Base-by-base conservation (phyloP, 2,888 invertebrate genomes). In the Cetonia aurata region DNA sequence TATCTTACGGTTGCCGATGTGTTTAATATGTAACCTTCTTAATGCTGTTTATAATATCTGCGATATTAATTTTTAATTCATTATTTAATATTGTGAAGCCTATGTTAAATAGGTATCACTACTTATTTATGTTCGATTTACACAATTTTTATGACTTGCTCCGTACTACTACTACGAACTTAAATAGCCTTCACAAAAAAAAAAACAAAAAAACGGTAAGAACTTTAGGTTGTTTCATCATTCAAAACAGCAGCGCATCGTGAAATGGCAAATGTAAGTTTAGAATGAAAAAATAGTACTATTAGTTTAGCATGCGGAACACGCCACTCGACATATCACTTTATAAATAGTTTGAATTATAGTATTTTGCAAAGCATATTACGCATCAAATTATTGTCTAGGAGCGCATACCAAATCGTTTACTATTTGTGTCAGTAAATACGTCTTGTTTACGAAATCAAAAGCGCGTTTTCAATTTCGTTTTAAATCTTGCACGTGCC, bases 361-460 rank as follows among this genome's bases (percentile, higher is more conserved):
- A 25, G 31, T 60, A n/a, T 48, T 62, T 62, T 62, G 48, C 33
- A 62, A 31, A 62, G 48, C 46, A 48, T 44, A 25, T 48, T 25
- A 62, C 62, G 62, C 48, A 33, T 62, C 31, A 62, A 62, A 62
- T 62, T 48, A 62, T 62, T 62, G 46, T 62, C 48, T 33, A 48
- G 42, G 25, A 25, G 25, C 31, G 19, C 48, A 31, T 48, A 56
- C 15, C 15, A 37, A 48, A 62, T 62, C 44, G 44, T 62, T 60
- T 46, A 33, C 48, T 62, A 62, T 62, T 48, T 48, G 33, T 17
- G 17, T 15, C 15, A 48, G 13, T 50, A 50, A 6, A 15, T n/a
- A 33, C 33, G 62, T 9, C 31, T 48, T 62, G 48, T 62, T 62
- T 62, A 62, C 62, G 48, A 62, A 31, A 15, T 33, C 41, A 57